phyloP scores from a whole-genome alignment of 2,888 invertebrate species.

The Mechanitis messenoides region DNA sequence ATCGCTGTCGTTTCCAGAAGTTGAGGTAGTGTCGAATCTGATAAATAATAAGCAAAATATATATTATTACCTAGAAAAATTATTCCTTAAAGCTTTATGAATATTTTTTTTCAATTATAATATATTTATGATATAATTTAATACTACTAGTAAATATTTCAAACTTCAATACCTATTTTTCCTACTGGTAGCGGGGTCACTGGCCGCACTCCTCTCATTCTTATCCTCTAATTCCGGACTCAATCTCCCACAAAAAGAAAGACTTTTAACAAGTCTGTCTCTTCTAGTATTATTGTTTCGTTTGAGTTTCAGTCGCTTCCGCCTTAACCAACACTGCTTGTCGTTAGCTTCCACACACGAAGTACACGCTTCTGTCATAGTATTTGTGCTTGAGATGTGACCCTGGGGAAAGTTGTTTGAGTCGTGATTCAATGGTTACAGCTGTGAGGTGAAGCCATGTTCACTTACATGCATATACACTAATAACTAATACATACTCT shows the following conservation, averaged over 20 bases:
- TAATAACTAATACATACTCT: no score
- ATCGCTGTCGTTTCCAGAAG: conserved; percentile 82
- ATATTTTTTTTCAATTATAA: no score
- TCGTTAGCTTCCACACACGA: conserved; percentile 71
- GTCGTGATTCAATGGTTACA: no score
- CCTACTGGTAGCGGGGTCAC: conserved; percentile 79
- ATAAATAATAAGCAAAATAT: no score
- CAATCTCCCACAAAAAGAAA: conserved; percentile 82
- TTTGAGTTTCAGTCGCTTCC: conserved; percentile 60
- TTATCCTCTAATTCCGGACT: conserved; percentile 76
- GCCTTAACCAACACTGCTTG: conserved; percentile 60
- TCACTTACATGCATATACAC: no score
- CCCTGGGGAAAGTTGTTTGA: conserved; percentile 43
- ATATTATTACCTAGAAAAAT: no score
- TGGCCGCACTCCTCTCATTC: conserved; percentile 77
- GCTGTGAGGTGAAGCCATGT: no score
- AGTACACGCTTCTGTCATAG: conserved; percentile 72
- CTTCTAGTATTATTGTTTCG: conserved; percentile 51
- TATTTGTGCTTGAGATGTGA: conserved; percentile 72
- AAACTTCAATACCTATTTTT: conserved; percentile 58
- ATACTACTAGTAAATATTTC: no score
- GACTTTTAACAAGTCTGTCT: conserved; percentile 81
- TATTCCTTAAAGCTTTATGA: no score
- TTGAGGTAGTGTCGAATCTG: conserved; percentile 78
- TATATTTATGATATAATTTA: no score